Conservation (phyloP, 2,113 vertebrate species). For the rabbit (Oryctolagus cuniculus) region mOryCun1.1 NC_091449.1:67508001-67508500, state of each 20-base stretch:
- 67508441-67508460: not conserved
- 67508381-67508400: not conserved
- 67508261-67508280: fast-evolving
- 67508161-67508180: not conserved
- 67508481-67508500: no score
- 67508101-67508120: not conserved
- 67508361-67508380: fast-evolving
- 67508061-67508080: not conserved
- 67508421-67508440: no score
- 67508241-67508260: not conserved
- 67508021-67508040: not conserved
- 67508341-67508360: not conserved
- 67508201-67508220: not conserved
- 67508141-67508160: fast-evolving
- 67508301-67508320: not conserved
- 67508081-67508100: not conserved
- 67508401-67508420: not conserved
- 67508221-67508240: not conserved
- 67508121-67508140: no score
- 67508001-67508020: no score
- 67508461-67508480: fast-evolving
- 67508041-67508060: not conserved
- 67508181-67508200: no score
- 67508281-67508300: no score
- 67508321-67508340: not conserved